Evolutionary conservation across 2,797 vertebrate species (phyloP).

Genomic region (Onychomys leucogaster): DNA sequence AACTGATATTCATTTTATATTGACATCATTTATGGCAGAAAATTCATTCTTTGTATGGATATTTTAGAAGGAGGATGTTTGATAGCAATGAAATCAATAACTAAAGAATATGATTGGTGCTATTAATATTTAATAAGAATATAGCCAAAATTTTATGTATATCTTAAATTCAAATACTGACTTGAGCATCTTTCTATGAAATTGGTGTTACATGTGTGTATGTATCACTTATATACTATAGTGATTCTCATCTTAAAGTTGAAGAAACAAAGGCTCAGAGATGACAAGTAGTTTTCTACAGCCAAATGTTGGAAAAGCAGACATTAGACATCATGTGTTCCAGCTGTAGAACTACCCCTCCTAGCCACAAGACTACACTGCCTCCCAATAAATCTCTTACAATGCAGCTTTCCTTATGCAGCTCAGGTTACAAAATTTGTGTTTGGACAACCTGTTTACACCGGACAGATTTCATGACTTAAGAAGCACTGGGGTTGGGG

Average conservation of each 20-base stretch:
- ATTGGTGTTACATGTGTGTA: background rate
- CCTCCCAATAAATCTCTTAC: background rate
- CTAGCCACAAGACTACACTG: background rate
- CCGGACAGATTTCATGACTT: slow-evolving; percentile 25
- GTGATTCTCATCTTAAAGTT: background rate
- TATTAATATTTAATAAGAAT: slow-evolving; percentile 25
- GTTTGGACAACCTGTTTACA: background rate
- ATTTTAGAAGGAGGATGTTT: slow-evolving; percentile 30
- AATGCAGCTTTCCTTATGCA: background rate
- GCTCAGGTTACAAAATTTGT: background rate
- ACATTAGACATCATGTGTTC: background rate
- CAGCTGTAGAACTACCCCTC: background rate
- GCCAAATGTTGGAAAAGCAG: background rate
- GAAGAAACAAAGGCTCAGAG: background rate
- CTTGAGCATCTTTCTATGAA: background rate
- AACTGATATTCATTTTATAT: slow-evolving; percentile 34
- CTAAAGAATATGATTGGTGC: background rate
- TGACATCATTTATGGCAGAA: background rate
- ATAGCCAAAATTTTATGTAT: background rate
- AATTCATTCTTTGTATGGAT: background rate
- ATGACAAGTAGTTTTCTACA: background rate
- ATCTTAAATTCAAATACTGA: background rate
- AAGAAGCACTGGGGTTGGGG: background rate
- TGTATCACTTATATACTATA: background rate
- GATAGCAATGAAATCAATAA: background rate